Evolutionary conservation across 2,113 vertebrate genomes (phyloP).

Genomic region (Chloropsis cyanopogon): DNA sequence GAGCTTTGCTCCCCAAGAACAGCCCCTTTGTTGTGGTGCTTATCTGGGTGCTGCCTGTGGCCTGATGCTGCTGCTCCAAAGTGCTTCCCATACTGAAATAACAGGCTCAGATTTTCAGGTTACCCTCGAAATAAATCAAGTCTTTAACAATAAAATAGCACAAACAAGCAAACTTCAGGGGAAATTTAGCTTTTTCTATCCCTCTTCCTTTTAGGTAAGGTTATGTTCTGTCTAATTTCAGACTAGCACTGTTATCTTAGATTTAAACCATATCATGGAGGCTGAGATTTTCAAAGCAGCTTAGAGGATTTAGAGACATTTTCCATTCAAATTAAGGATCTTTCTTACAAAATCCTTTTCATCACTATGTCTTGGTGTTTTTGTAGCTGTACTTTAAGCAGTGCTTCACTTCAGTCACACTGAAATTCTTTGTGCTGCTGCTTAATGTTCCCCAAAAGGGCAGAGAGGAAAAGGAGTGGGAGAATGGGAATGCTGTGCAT

Average conservation of each 20-base stretch:
- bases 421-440: not conserved
- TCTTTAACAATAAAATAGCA: not conserved
- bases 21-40: not conserved
- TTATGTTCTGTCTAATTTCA: constrained; percentile 15
- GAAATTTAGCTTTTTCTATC: not conserved
- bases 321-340: constrained; percentile 57
- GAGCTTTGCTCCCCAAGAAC: not conserved
- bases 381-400: not conserved
- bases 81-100: not conserved
- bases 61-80: not conserved
- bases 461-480: not conserved
- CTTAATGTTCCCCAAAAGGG: not conserved
- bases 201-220: not conserved
- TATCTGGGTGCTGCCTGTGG: not conserved
- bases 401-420: not conserved
- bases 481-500: not conserved
- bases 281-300: constrained; percentile 54
- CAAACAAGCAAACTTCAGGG: not conserved
- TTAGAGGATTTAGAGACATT: constrained; percentile 61
- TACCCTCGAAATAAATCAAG: not conserved
- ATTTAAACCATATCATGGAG: constrained; percentile 26
- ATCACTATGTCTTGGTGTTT: not conserved
- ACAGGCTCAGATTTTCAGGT: not conserved
- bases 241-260: not conserved
- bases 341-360: constrained; percentile 44